Evolutionary conservation across 1,140 invertebrate species (phyloP).

Genomic region (Lordiphosa clarofinis): DNA sequence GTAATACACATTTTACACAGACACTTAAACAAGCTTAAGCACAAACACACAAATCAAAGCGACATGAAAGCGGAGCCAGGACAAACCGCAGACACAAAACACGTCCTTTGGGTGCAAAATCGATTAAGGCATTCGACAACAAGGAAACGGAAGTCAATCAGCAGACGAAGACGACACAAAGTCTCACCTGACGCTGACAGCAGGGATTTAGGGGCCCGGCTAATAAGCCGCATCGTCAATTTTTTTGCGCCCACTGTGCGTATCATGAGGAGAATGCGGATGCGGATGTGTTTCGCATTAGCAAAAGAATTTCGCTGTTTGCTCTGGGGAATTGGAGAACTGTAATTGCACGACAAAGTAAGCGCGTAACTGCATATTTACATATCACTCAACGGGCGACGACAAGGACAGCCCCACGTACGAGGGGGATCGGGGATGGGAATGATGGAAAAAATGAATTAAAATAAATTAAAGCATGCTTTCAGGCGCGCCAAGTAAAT

Average conservation of each 20-base stretch:
- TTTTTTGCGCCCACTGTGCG: constrained; percentile 42
- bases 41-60: constrained; percentile 59
- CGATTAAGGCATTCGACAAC: constrained; percentile 62
- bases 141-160: constrained; percentile 73
- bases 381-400: constrained; percentile 60
- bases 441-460: constrained; percentile 52
- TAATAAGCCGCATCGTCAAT: constrained; percentile 49
- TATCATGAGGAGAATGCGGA: constrained; percentile 42
- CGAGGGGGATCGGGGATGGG: too few relatives aligned
- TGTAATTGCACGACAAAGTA: constrained; percentile 77
- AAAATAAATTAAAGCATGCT: constrained; percentile 78
- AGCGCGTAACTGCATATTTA: constrained; percentile 77
- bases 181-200: constrained; percentile 52
- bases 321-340: constrained; percentile 29
- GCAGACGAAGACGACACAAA: constrained; percentile 26
- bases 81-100: constrained; percentile 67
- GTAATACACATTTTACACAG: constrained; percentile 43
- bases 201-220: constrained; percentile 11
- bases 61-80: constrained; percentile 10
- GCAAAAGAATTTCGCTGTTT: constrained; percentile 62
- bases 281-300: constrained; percentile 72
- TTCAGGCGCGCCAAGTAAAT: constrained; percentile 73
- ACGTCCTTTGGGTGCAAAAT: constrained; percentile 78
- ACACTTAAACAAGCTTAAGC: constrained; percentile 36
- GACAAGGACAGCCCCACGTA: background rate